A percentile compares a stretch with the other conserved stretches of the same genome.
Conservation (phyloP, 2,113 vertebrate species). For the Antechinus stuartii region DNA sequence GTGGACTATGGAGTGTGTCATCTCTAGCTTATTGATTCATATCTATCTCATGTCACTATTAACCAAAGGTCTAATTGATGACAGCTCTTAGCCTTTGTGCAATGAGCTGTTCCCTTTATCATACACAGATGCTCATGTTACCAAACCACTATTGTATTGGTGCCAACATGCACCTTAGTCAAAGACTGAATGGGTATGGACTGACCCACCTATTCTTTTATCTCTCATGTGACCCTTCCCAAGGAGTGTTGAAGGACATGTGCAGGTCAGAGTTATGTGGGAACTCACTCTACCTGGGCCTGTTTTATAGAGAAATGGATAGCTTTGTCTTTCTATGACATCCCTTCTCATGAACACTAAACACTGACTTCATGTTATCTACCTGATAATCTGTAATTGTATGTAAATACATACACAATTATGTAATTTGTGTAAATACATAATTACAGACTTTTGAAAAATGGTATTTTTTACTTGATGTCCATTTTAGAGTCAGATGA, state of each 20-base stretch:
- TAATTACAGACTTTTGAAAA: conserved; percentile 85
- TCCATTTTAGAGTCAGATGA: conserved; percentile 74
- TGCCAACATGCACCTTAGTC: conserved; percentile 63
- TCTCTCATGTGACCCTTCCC: conserved; percentile 62
- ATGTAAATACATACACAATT: conserved; percentile 84
- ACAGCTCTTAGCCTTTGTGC: conserved; percentile 46
- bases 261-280: conserved; percentile 21
- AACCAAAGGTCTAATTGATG: conserved; percentile 65
- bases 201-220: conserved; percentile 23
- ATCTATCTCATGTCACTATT: conserved; percentile 48
- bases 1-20: conserved; percentile 43
- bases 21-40: conserved; percentile 64
- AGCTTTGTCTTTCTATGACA: conserved; percentile 75
- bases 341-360: conserved; percentile 65
- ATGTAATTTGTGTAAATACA: conserved; percentile 86
- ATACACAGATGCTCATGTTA: conserved; percentile 32
- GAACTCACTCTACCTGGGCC: conserved; percentile 62
- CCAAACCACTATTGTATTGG: background rate
- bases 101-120: conserved; percentile 69
- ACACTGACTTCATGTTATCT: conserved; percentile 74
- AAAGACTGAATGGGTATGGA: background rate
- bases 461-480: conserved; percentile 82
- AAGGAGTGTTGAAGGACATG: conserved; percentile 59
- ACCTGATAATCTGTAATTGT: conserved; percentile 82
- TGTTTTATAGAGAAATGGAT: conserved; percentile 61